Percentiles rank a stretch among this genome's conserved stretches.
Evolutionary conservation across 2,888 invertebrate genomes (phyloP).

Genomic region (Lasiommata megera): DNA sequence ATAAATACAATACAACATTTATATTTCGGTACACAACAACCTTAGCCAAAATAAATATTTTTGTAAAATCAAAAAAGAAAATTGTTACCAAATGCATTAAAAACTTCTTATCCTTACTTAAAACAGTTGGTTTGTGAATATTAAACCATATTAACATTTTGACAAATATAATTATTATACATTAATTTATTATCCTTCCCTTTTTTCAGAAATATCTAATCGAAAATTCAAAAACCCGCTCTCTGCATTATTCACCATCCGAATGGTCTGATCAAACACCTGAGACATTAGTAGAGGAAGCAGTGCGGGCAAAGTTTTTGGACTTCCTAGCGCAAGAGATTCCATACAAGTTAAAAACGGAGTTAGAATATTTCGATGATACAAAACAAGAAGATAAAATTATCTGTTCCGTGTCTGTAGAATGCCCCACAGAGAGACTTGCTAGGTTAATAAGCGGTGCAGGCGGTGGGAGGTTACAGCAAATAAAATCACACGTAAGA

Average conservation of each 20-base stretch:
- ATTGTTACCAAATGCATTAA: too few species aligned
- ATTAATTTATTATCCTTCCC: too few species aligned
- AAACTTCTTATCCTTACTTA: too few species aligned
- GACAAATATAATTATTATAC: too few species aligned
- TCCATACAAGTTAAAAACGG: slow-evolving; percentile 87
- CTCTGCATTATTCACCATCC: slow-evolving; percentile 85
- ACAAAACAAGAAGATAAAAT: slow-evolving; percentile 72
- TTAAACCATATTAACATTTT: too few species aligned
- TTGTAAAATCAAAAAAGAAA: too few species aligned
- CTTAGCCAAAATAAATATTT: too few species aligned
- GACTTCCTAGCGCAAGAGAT: slow-evolving; percentile 92
- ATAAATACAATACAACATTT: too few species aligned
- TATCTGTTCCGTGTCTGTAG: slow-evolving; percentile 80
- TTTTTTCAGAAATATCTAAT: slow-evolving; percentile 84
- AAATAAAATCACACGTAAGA: slow-evolving; percentile 84
- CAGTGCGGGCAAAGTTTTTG: slow-evolving; percentile 91
- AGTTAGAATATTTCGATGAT: slow-evolving; percentile 85
- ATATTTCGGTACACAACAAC: too few species aligned
- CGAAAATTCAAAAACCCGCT: slow-evolving; percentile 82
- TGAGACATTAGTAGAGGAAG: slow-evolving; percentile 85
- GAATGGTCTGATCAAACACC: slow-evolving; percentile 88
- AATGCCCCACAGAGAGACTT: slow-evolving; percentile 83
- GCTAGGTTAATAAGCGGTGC: slow-evolving; percentile 85
- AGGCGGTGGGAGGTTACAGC: slow-evolving; percentile 85
- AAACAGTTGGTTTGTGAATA: too few species aligned